Evolutionary conservation across 1,140 invertebrate genomes (phyloP).

Genomic region (Bombus turneri): DNA sequence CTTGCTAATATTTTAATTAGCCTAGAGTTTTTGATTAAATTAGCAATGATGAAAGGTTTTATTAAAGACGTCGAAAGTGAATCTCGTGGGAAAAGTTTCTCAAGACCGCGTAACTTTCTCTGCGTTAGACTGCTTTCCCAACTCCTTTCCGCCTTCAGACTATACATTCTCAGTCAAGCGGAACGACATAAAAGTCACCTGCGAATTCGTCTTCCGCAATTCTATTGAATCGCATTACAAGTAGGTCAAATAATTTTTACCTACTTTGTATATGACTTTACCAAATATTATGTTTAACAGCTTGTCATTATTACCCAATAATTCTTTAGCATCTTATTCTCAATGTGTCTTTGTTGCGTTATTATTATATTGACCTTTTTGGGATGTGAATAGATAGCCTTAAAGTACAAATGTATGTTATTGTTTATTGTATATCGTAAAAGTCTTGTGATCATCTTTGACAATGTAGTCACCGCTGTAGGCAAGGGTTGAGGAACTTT

Average conservation of each 20-base stretch:
- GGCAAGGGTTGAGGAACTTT: too few relatives aligned
- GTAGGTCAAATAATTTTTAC: conserved; percentile 11
- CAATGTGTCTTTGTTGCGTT: too few relatives aligned
- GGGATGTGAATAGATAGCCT: too few relatives aligned
- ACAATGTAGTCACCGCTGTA: too few relatives aligned
- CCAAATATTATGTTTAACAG: not conserved
- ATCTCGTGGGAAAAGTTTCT: conserved; percentile 77
- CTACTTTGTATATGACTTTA: not conserved
- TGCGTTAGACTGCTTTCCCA: conserved; percentile 73
- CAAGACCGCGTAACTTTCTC: conserved; percentile 75
- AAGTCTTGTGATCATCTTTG: too few relatives aligned
- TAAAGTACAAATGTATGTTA: too few relatives aligned
- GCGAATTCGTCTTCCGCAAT: conserved; percentile 52
- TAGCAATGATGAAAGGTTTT: conserved; percentile 24
- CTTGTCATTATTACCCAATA: too few relatives aligned
- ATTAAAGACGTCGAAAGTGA: conserved; percentile 68
- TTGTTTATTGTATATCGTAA: too few relatives aligned
- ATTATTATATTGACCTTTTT: too few relatives aligned
- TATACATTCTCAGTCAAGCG: conserved; percentile 70
- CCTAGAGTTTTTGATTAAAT: not conserved
- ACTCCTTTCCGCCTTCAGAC: conserved; percentile 63
- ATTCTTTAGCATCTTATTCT: too few relatives aligned
- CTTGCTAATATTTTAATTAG: not conserved
- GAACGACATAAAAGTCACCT: conserved; percentile 68
- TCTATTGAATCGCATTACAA: conserved; percentile 21